Evolutionary conservation across 2,888 invertebrate genomes (phyloP).

Genomic region (Steinernema scapterisci): DNA sequence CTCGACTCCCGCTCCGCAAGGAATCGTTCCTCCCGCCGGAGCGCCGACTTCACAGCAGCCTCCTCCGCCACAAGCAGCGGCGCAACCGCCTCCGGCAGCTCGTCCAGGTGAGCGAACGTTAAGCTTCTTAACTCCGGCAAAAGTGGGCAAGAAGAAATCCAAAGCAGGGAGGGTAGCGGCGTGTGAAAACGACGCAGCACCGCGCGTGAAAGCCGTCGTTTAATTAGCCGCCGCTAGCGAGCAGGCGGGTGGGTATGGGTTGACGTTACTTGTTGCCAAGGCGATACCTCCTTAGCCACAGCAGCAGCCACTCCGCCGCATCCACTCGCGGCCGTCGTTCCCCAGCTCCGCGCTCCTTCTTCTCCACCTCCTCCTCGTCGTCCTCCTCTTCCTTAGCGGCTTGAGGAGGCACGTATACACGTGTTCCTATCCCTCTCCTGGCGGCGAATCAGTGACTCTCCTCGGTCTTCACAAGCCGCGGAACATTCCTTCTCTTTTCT

Average conservation of each 20-base stretch:
- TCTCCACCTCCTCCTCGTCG: too few relatives aligned
- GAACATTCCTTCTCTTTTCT: neutral
- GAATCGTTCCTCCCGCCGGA: neutral
- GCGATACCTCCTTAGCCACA: neutral
- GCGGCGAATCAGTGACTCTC: slow-evolving; percentile 13
- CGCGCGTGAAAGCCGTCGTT: slow-evolving; percentile 23
- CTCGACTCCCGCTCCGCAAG: slow-evolving; percentile 17
- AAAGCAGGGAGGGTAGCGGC: neutral
- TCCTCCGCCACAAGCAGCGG: slow-evolving; percentile 4
- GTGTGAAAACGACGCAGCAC: neutral
- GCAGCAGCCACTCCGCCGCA: neutral
- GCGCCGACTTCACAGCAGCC: neutral
- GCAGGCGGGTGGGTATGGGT: slow-evolving; percentile 22
- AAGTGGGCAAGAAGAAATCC: neutral
- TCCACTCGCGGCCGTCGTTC: too few relatives aligned
- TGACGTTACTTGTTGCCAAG: slow-evolving; percentile 25
- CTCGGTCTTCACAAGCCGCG: slow-evolving; percentile 17
- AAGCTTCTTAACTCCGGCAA: neutral
- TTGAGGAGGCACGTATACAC: slow-evolving; percentile 4
- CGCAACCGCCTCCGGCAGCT: neutral
- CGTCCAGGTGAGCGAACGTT: slow-evolving; percentile 9
- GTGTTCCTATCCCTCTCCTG: slow-evolving; percentile 20
- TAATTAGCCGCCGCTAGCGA: slow-evolving; percentile 17
- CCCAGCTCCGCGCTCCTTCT: too few relatives aligned
- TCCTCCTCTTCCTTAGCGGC: too few relatives aligned